Evolutionary conservation across 2,888 invertebrate species (phyloP).

Genomic region (Agrilus cyanescens): DNA sequence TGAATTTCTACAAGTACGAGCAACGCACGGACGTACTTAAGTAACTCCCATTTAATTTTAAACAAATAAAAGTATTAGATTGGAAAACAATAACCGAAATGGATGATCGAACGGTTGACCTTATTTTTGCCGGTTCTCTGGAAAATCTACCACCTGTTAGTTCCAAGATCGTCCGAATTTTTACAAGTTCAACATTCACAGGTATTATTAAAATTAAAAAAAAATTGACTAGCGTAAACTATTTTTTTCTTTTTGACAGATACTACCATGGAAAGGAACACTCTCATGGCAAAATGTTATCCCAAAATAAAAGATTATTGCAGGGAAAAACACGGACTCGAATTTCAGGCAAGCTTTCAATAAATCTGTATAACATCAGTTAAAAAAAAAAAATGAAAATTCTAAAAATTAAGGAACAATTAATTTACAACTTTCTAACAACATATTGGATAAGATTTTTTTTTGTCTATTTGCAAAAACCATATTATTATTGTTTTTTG

Average conservation of each 20-base stretch:
- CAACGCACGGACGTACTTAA: no score
- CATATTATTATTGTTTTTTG: no score
- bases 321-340: slow-evolving; percentile 90
- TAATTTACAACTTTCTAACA: no score
- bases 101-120: slow-evolving; percentile 85
- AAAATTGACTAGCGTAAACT: neutral
- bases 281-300: slow-evolving; percentile 95
- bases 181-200: slow-evolving; percentile 97
- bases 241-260: slow-evolving; percentile 45
- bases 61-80: neutral
- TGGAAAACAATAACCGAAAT: slow-evolving; percentile 35
- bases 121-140: slow-evolving; percentile 80
- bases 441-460: no score
- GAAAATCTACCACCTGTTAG: slow-evolving; percentile 87
- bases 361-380: neutral
- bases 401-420: no score
- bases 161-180: slow-evolving; percentile 96
- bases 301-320: slow-evolving; percentile 95
- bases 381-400: neutral
- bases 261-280: slow-evolving; percentile 94
- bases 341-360: slow-evolving; percentile 71
- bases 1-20: no score
- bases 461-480: no score
- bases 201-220: slow-evolving; percentile 41
- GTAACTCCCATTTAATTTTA: neutral